phyloP scores from a whole-genome alignment of 2,888 invertebrate species.

The Xanthia togata region DNA sequence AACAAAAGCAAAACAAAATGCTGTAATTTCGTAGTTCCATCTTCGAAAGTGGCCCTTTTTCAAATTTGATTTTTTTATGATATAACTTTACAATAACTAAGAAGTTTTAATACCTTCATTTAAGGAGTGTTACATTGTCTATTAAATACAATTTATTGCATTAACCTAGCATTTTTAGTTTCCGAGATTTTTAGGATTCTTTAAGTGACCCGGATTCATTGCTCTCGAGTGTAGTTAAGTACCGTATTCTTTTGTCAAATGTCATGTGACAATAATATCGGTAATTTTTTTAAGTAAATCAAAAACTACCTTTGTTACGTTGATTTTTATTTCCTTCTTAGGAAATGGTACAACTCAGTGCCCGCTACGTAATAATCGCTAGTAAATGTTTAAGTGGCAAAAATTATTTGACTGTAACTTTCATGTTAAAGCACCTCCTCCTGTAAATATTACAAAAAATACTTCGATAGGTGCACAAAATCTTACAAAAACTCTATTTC shows the following conservation, averaged over 20 bases:
- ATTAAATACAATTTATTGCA: no score
- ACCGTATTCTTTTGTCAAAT: not conserved
- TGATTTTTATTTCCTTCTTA: not conserved
- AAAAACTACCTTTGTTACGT: not conserved
- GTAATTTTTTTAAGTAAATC: not conserved
- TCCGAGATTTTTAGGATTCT: no score
- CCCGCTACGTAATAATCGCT: slow-evolving; percentile 3
- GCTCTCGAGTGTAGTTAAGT: no score
- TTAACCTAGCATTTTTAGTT: no score
- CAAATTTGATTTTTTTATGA: no score
- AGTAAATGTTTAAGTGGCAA: slow-evolving; percentile 34
- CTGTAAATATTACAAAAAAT: slow-evolving; percentile 60
- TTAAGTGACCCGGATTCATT: no score
- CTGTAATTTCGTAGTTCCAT: no score
- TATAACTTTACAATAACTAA: no score
- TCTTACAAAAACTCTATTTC: slow-evolving; percentile 9
- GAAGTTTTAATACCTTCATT: no score
- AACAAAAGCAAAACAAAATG: no score
- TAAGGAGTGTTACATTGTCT: no score
- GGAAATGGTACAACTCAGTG: slow-evolving; percentile 14
- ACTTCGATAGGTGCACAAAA: slow-evolving; percentile 55
- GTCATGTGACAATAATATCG: not conserved
- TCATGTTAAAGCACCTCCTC: slow-evolving; percentile 47
- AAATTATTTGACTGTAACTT: slow-evolving; percentile 24
- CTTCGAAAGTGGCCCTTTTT: no score